These are phyloP conservation scores for Pygoscelis antarcticus DNA, from an alignment of 2,113 vertebrate species.

Conservation along the genomic window DNA sequence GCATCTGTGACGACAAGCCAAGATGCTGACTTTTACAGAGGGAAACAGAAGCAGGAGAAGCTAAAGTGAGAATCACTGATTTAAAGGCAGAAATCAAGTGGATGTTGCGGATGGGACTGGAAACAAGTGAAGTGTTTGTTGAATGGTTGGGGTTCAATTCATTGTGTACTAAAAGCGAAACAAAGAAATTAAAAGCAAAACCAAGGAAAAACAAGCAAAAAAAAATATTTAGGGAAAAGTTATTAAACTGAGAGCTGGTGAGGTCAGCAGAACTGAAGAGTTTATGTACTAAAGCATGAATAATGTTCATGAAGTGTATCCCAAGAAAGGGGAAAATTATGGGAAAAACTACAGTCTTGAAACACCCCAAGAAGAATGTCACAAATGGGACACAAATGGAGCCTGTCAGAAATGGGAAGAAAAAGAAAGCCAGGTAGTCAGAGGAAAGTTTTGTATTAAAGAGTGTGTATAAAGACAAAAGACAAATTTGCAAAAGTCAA, in stretches of 20 bases:
- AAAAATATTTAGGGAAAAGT: neutral
- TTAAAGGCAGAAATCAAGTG: neutral
- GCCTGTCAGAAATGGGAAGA: neutral
- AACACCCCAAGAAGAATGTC: neutral
- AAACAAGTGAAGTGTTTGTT: neutral
- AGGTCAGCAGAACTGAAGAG: neutral
- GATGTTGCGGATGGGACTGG: neutral
- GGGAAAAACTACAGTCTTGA: neutral
- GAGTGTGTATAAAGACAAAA: neutral
- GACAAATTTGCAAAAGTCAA: neutral
- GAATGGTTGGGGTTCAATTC: neutral
- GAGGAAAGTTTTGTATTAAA: neutral
- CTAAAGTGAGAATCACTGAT: fast-evolving
- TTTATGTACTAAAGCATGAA: neutral
- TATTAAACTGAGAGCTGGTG: neutral
- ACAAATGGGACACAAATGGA: neutral
- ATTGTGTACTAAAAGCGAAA: neutral
- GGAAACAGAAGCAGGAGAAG: neutral
- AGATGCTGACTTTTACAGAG: neutral
- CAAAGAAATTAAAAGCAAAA: neutral
- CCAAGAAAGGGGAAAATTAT: neutral
- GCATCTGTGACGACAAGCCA: neutral
- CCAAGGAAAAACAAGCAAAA: neutral
- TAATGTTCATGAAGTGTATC: neutral
- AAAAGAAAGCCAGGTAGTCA: neutral